These are phyloP conservation scores for Notolepis coatsorum DNA, from an alignment of 2,797 vertebrate genomes.

Conservation along the genomic window DNA sequence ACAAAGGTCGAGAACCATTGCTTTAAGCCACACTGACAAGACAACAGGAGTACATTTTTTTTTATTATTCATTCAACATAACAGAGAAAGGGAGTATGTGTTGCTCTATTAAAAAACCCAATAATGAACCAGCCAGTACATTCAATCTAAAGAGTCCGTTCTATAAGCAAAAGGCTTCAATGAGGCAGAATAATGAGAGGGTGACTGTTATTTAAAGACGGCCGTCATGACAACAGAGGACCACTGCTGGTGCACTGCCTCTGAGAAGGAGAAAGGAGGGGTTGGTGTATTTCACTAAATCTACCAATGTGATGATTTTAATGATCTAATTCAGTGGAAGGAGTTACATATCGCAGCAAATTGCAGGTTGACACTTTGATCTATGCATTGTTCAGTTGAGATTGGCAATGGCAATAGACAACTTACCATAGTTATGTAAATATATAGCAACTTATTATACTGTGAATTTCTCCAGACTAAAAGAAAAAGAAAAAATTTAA, in stretches of 20 bases:
- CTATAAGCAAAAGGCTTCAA: constrained; percentile 49
- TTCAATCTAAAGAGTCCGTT: constrained; percentile 53
- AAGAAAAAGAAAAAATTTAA: too few species aligned
- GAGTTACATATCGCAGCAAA: constrained; percentile 7
- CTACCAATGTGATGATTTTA: too few species aligned
- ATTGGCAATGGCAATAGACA: background rate
- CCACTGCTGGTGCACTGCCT: constrained; percentile 42
- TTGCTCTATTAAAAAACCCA: constrained; percentile 40
- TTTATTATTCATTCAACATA: constrained; percentile 36
- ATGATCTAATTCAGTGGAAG: too few species aligned
- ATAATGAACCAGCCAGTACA: constrained; percentile 30
- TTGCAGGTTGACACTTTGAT: background rate
- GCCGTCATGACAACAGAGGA: constrained; percentile 77
- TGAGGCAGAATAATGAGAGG: constrained; percentile 67
- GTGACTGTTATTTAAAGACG: constrained; percentile 74
- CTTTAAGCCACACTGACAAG: too few species aligned
- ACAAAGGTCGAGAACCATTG: too few species aligned
- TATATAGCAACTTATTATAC: too few species aligned
- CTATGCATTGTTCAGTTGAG: background rate
- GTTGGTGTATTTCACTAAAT: too few species aligned
- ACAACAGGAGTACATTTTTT: too few species aligned
- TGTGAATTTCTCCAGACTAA: too few species aligned
- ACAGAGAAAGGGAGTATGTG: background rate
- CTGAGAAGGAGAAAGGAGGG: constrained; percentile 12
- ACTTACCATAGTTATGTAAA: too few species aligned